A percentile compares a stretch with the other conserved stretches of the same genome.
Evolutionary conservation across 2,888 invertebrate species (phyloP).

Genomic region (Halocaridina rubra): DNA sequence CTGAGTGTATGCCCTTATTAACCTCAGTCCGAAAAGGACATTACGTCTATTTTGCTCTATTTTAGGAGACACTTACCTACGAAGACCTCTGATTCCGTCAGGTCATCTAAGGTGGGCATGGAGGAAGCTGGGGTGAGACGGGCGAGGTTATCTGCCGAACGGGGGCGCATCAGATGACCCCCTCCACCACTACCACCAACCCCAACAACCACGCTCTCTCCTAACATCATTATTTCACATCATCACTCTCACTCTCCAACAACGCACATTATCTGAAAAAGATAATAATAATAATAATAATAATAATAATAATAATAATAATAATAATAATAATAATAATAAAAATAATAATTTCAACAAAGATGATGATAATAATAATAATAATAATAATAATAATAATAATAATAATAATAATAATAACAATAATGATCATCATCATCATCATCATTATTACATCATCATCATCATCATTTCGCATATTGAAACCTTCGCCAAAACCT

Average conservation of each 20-base stretch:
- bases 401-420: too few species aligned
- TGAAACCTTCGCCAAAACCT: too few species aligned
- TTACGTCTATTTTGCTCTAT: background rate
- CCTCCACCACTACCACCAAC: slow-evolving; percentile 10
- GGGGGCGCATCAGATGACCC: slow-evolving; percentile 43
- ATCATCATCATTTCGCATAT: too few species aligned
- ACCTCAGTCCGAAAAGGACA: background rate
- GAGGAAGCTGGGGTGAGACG: slow-evolving; percentile 62
- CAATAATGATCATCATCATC: background rate
- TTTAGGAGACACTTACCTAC: slow-evolving; percentile 51
- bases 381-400: background rate
- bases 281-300: background rate
- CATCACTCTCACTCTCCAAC: background rate
- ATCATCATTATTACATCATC: too few species aligned
- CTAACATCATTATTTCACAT: slow-evolving; percentile 36
- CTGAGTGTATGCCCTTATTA: background rate
- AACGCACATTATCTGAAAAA: slow-evolving; percentile 32
- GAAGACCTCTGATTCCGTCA: slow-evolving; percentile 64
- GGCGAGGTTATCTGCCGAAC: slow-evolving; percentile 58
- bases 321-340: background rate
- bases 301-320: background rate
- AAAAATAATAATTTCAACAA: too few species aligned
- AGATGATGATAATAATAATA: too few species aligned
- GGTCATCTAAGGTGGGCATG: slow-evolving; percentile 63
- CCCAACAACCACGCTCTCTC: slow-evolving; percentile 40